Evolutionary conservation across 2,888 invertebrate genomes (phyloP).

Genomic region (Drosophila hamatofila): DNA sequence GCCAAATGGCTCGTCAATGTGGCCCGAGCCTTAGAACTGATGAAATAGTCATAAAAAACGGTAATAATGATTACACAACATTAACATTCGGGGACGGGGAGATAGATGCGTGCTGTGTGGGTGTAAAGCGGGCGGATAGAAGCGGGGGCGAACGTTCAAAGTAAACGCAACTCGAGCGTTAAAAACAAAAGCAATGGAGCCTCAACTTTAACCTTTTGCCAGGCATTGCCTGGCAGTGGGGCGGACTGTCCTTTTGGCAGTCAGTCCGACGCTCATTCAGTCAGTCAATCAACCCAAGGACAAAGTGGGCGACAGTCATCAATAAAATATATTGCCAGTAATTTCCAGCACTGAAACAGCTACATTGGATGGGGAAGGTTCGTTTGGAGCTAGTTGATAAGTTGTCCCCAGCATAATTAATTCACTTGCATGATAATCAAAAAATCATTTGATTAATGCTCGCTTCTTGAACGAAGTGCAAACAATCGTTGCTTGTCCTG

Average conservation of each 20-base stretch:
- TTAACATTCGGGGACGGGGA: background rate
- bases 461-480: slow-evolving; percentile 39
- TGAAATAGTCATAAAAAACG: slow-evolving; percentile 39
- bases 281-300: slow-evolving; percentile 35
- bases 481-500: slow-evolving; percentile 47
- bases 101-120: background rate
- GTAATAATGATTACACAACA: slow-evolving; percentile 52
- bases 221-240: background rate
- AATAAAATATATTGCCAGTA: slow-evolving; percentile 65
- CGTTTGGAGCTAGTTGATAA: slow-evolving; percentile 24
- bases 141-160: slow-evolving; percentile 32
- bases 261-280: slow-evolving; percentile 4
- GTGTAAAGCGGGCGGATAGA: background rate
- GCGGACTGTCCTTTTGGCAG: background rate
- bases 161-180: slow-evolving; percentile 30
- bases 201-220: slow-evolving; percentile 65
- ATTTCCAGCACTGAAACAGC: slow-evolving; percentile 34
- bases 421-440: slow-evolving; percentile 79
- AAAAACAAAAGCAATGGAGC: slow-evolving; percentile 30
- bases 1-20: slow-evolving; percentile 3
- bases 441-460: slow-evolving; percentile 77
- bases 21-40: slow-evolving; percentile 4
- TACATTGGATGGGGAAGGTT: background rate
- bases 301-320: slow-evolving; percentile 57
- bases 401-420: slow-evolving; percentile 64